A percentile compares a stretch with the other conserved stretches of the same genome.
Evolutionary conservation across 2,797 vertebrate species (phyloP).

Genomic region (Cryptoprocta ferox): DNA sequence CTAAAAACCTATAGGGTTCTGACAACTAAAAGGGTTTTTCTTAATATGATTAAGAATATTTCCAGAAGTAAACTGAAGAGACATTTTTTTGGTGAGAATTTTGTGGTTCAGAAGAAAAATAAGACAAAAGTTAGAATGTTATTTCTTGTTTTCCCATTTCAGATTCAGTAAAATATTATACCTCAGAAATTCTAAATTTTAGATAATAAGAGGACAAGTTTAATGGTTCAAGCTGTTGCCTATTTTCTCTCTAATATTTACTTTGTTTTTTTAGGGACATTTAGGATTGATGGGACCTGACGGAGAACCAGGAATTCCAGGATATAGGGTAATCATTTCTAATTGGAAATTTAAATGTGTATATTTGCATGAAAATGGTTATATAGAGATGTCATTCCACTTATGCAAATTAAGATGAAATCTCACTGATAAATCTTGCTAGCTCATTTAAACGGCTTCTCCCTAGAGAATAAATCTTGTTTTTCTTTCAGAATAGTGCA

Average conservation of each 20-base stretch:
- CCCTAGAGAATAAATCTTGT: not conserved
- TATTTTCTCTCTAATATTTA: slow-evolving; percentile 62
- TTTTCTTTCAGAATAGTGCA: slow-evolving; percentile 39
- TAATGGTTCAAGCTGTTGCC: slow-evolving; percentile 45
- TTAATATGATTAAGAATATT: slow-evolving; percentile 43
- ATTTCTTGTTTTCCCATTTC: slow-evolving; percentile 47
- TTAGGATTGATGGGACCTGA: slow-evolving; percentile 92
- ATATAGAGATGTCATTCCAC: slow-evolving; percentile 25
- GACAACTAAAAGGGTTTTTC: slow-evolving; percentile 37
- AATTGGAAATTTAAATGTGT: slow-evolving; percentile 22
- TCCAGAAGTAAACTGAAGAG: slow-evolving; percentile 39
- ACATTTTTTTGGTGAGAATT: not conserved
- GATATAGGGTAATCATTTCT: slow-evolving; percentile 91
- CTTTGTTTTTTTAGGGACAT: slow-evolving; percentile 90
- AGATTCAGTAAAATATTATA: slow-evolving; percentile 40
- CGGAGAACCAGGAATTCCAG: slow-evolving; percentile 93
- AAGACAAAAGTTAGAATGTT: slow-evolving; percentile 1
- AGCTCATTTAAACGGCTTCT: not conserved
- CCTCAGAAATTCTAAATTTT: slow-evolving; percentile 56
- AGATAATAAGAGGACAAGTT: not conserved
- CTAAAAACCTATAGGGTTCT: not conserved
- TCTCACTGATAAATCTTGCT: slow-evolving; percentile 28
- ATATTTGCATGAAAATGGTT: not conserved
- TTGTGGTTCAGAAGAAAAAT: slow-evolving; percentile 13
- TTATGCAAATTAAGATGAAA: slow-evolving; percentile 21